These are phyloP conservation scores for Alces alces DNA, from an alignment of 2,113 vertebrate species.

Conservation along the genomic window DNA sequence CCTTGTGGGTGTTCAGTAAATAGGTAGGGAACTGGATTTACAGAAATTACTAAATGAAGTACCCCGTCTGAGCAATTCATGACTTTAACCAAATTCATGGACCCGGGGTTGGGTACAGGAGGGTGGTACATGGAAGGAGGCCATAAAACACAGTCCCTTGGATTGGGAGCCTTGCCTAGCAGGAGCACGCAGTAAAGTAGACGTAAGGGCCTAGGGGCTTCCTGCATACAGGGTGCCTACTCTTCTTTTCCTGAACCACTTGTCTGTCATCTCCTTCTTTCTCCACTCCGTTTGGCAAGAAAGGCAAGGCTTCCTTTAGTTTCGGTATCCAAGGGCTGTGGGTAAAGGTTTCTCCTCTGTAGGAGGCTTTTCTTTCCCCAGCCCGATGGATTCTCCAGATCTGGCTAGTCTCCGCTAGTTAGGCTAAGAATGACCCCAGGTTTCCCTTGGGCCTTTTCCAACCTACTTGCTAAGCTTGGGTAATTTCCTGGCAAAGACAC, in stretches of 20 bases:
- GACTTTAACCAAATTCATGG: background rate
- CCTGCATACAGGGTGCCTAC: background rate
- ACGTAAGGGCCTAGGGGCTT: background rate
- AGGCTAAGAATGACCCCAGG: background rate
- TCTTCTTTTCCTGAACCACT: background rate
- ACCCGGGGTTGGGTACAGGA: background rate
- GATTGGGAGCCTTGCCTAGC: background rate
- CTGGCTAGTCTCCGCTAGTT: background rate
- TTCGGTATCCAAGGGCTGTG: background rate
- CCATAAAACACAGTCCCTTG: background rate
- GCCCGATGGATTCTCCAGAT: background rate
- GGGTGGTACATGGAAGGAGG: too few relatives aligned
- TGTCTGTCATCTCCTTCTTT: background rate
- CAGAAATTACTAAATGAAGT: conserved; percentile 26
- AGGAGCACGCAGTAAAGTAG: background rate
- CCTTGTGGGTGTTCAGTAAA: conserved; percentile 30
- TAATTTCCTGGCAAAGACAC: background rate
- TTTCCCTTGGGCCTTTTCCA: conserved; percentile 3
- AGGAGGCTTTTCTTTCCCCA: background rate
- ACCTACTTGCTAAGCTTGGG: background rate
- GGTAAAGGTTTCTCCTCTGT: background rate
- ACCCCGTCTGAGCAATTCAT: background rate
- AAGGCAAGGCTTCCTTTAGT: background rate
- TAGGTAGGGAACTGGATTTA: conserved; percentile 36
- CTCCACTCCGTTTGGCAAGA: background rate